These are phyloP conservation scores for Sebastes steindachneri DNA, from an alignment of 2,797 vertebrate genomes.

Conservation along the genomic window DNA sequence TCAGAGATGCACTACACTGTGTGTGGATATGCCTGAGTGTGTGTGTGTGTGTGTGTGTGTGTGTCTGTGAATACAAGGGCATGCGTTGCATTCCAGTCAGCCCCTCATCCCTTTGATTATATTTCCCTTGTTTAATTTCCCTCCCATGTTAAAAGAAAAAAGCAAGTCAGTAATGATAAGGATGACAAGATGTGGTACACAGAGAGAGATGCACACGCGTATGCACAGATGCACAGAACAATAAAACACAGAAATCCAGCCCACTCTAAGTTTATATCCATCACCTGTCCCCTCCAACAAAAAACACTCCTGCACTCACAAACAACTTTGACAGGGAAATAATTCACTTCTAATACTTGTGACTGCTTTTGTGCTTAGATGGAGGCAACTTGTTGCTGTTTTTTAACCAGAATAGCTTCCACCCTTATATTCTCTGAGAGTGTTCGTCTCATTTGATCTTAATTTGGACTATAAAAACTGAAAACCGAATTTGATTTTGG, in stretches of 20 bases:
- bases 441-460: neutral
- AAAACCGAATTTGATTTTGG: neutral
- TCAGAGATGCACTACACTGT: slow-evolving; percentile 55
- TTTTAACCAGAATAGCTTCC: neutral
- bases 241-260: slow-evolving; percentile 2
- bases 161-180: slow-evolving; percentile 54
- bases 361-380: neutral
- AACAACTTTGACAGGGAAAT: neutral
- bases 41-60: neutral
- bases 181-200: slow-evolving; percentile 30
- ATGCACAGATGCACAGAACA: slow-evolving; percentile 1
- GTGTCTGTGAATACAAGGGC: slow-evolving; percentile 30
- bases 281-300: neutral
- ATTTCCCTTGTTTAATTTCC: slow-evolving; percentile 61
- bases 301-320: neutral
- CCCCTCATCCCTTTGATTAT: slow-evolving; percentile 53
- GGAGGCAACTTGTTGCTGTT: neutral
- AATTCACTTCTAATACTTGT: neutral
- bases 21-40: slow-evolving; percentile 16
- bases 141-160: slow-evolving; percentile 53
- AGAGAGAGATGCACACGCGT: neutral
- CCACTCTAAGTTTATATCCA: neutral
- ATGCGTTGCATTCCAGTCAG: slow-evolving; percentile 53
- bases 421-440: neutral
- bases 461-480: neutral